phyloP scores from a whole-genome alignment of 2,113 vertebrate genomes.

The Oryzias curvinotus region DNA sequence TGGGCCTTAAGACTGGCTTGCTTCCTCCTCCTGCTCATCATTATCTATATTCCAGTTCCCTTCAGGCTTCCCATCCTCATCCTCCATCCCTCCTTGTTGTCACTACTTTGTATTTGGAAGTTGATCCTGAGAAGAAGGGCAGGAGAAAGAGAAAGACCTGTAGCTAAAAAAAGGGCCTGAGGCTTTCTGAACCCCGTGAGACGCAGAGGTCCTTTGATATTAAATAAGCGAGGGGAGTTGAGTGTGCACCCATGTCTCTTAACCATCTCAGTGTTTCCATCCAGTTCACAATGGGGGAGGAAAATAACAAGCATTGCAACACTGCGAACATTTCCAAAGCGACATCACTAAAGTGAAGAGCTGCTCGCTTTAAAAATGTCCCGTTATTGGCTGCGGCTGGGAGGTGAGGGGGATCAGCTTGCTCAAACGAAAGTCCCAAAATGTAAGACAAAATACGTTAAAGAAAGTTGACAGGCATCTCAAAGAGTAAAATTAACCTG shows the following conservation, averaged over 20 bases:
- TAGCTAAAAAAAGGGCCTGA: conserved; percentile 37
- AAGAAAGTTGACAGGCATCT: background rate
- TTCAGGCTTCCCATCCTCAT: conserved; percentile 33
- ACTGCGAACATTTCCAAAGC: conserved; percentile 44
- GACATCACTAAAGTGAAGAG: conserved; percentile 33
- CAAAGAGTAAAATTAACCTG: conserved; percentile 2
- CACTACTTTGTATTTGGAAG: conserved; percentile 32
- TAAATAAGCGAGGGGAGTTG: conserved; percentile 11
- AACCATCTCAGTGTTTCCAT: conserved; percentile 23
- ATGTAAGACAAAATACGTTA: background rate
- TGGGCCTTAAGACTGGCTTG: conserved; percentile 16
- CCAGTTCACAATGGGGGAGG: conserved; percentile 34
- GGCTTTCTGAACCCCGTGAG: conserved; percentile 54
- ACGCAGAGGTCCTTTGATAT: conserved; percentile 51
- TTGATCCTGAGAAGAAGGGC: conserved; percentile 39
- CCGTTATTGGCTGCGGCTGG: conserved; percentile 1
- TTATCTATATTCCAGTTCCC: conserved; percentile 31
- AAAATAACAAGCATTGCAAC: conserved; percentile 36
- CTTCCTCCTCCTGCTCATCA: conserved; percentile 26
- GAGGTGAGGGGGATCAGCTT: background rate
- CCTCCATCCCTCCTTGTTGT: conserved; percentile 32
- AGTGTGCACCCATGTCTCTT: conserved; percentile 22
- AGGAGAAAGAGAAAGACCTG: conserved; percentile 37
- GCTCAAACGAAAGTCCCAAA: background rate
- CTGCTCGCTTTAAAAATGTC: conserved; percentile 4